phyloP scores from a whole-genome alignment of 2,888 invertebrate genomes.

The Diogma glabrata region DNA sequence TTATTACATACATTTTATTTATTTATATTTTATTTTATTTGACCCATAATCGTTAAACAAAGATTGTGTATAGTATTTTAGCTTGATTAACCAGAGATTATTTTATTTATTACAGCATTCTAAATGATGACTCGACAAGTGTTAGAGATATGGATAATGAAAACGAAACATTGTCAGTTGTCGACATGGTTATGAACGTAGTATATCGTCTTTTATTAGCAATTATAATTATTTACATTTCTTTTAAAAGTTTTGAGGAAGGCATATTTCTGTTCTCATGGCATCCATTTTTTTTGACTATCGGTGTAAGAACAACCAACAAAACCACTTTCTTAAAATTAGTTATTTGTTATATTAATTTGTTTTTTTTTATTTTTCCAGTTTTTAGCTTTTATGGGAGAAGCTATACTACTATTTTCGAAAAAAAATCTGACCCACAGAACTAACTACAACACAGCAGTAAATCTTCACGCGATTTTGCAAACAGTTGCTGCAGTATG shows the following conservation, averaged over 20 bases:
- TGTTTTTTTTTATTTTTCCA: background rate
- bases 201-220: background rate
- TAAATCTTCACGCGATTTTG: slow-evolving; percentile 6
- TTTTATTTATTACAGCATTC: too few relatives aligned
- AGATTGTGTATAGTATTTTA: too few relatives aligned
- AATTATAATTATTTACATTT: background rate
- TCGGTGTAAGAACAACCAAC: slow-evolving; percentile 8
- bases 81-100: too few relatives aligned
- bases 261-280: background rate
- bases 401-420: slow-evolving; percentile 8
- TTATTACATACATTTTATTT: too few relatives aligned
- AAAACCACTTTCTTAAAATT: background rate
- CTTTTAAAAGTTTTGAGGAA: background rate
- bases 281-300: slow-evolving; percentile 4
- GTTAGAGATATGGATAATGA: too few relatives aligned
- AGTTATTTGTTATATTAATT: background rate
- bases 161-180: too few relatives aligned
- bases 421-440: background rate
- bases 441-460: background rate
- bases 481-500: background rate
- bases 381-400: slow-evolving; percentile 10
- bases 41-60: too few relatives aligned
- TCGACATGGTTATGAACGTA: background rate
- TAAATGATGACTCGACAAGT: too few relatives aligned
- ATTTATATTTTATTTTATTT: too few relatives aligned